Conservation (phyloP, 2,888 invertebrate genomes). For the Ligdia adustata region DNA sequence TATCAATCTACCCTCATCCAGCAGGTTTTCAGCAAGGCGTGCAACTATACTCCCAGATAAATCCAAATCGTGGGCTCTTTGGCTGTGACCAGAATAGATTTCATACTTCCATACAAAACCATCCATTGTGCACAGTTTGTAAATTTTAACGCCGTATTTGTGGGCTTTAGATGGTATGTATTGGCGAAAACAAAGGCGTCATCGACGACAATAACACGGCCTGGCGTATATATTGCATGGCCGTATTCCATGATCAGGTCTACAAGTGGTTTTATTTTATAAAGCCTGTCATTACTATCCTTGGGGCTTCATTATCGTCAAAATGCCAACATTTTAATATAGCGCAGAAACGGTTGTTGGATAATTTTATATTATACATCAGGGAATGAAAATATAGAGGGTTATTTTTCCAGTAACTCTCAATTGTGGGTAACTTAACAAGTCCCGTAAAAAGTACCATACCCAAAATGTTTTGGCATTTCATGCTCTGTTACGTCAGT, state of each 20-base stretch:
- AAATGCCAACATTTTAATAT: slow-evolving; percentile 5
- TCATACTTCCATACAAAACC: slow-evolving; percentile 29
- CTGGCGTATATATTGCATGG: background rate
- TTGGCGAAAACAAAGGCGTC: background rate
- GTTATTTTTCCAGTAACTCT: background rate
- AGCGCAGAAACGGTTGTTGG: background rate
- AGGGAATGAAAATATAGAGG: background rate
- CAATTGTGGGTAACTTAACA: background rate
- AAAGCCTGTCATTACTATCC: background rate
- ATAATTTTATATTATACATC: background rate
- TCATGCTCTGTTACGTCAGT: too few relatives aligned
- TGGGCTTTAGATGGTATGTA: slow-evolving; percentile 5
- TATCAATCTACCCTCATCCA: slow-evolving; percentile 31
- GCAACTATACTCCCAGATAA: slow-evolving; percentile 24
- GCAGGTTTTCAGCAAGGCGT: slow-evolving; percentile 22
- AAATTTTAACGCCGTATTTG: slow-evolving; percentile 3
- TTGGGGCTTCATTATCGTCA: background rate
- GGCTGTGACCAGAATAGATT: slow-evolving; percentile 29
- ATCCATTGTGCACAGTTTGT: slow-evolving; percentile 3
- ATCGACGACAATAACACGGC: background rate
- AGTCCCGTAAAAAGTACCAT: too few relatives aligned
- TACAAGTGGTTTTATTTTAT: background rate
- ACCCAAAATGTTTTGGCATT: too few relatives aligned
- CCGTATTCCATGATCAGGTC: background rate
- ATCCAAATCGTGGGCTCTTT: slow-evolving; percentile 28